Base-by-base conservation (phyloP, 2,888 invertebrate species). In the Calameuta pallipes region DNA sequence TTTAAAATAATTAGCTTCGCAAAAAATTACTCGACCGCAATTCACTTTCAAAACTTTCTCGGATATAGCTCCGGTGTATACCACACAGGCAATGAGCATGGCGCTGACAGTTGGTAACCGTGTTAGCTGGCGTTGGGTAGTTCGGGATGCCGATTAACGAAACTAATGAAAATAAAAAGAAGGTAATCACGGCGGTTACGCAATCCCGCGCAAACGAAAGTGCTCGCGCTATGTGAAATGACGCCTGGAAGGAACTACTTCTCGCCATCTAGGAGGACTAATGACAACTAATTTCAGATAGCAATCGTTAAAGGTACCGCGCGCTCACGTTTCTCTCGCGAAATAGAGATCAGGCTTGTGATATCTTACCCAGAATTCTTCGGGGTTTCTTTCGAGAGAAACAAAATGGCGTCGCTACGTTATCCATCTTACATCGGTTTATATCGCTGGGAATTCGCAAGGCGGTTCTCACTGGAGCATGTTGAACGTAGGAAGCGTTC, bases 41-140 rank as follows among this genome's bases (percentile, higher is more conserved):
- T 78, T 78, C 78, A 78, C 78, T 78, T 78, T 78, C 78, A 78
- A 56, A 78, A 78, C 78, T 78, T 75, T 78, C 78, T 71, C 78
- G 75, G 34, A 36, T 23, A 23, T 11, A 11, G 33, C 31, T 13
- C 30, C 71, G 76, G 4, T 15, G 41, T 41, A 34, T 34, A 13
- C 36, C 34, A 13, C 12, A 41, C 41, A 31, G 15, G 30, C 15
- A 73, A 56, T 4, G 73, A 73, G 15, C 23, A 56, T 9, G 56
- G 56, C 23, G 56, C 23, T 23, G 56, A 56, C 56, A 56, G 56
- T 56, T 56, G 41, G 41, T 41, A 41, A 41, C 41, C 41, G 41
- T 41, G 41, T 30, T 70, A 13, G 70, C 70, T 70, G 33, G 35
- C n/a, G 37, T 23, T 73, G 69, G 56, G 23, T 23, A 56, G 56